Conservation (phyloP, 1,140 invertebrate genomes). For the Spodoptera litura region DNA sequence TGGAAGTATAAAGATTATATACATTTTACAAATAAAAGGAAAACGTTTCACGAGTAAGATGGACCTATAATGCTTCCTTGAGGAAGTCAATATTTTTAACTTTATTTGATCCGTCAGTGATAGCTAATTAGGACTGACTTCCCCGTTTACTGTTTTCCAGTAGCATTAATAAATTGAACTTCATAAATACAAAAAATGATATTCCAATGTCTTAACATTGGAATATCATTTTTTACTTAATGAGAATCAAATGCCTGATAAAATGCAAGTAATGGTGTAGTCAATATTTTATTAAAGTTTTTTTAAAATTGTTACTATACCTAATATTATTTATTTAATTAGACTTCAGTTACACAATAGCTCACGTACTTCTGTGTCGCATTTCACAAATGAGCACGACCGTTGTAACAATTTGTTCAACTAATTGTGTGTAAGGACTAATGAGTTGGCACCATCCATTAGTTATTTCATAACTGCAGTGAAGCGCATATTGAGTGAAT, state of each 20-base stretch:
- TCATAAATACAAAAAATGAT: too few relatives aligned
- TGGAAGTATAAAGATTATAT: too few relatives aligned
- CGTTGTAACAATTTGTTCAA: conserved; percentile 44
- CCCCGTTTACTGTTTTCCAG: not conserved
- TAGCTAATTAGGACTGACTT: too few relatives aligned
- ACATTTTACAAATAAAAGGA: too few relatives aligned
- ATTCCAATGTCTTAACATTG: too few relatives aligned
- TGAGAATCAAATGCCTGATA: too few relatives aligned
- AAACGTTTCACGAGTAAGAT: not conserved
- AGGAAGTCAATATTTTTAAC: not conserved
- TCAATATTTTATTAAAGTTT: too few relatives aligned
- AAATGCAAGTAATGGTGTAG: too few relatives aligned
- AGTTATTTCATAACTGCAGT: conserved; percentile 35
- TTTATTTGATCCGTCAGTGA: not conserved
- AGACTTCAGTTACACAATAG: too few relatives aligned
- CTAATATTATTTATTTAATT: too few relatives aligned
- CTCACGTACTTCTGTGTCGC: conserved; percentile 17
- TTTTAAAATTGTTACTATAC: too few relatives aligned
- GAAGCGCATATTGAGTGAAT: conserved; percentile 12
- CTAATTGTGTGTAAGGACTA: conserved; percentile 30
- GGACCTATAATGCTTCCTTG: conserved; percentile 7
- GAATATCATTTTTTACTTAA: too few relatives aligned
- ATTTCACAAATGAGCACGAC: conserved; percentile 53
- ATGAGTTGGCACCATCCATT: conserved; percentile 23
- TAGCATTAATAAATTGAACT: not conserved